Conservation (phyloP, 1,140 invertebrate species). For the Caenorhabditis elegans region WBcel235 BX284606.5:3334501-3335000, state of each 20-base stretch:
- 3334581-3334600: not conserved
- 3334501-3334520: slow-evolving; percentile 2
- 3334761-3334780: too few relatives aligned
- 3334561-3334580: slow-evolving; percentile 21
- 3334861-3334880: too few relatives aligned
- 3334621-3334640: not conserved
- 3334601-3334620: not conserved
- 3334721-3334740: not conserved
- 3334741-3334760: not conserved
- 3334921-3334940: not conserved
- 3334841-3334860: too few relatives aligned
- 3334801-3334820: too few relatives aligned
- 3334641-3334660: not conserved
- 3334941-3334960: too few relatives aligned
- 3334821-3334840: too few relatives aligned
- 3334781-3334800: not conserved
- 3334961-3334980: too few relatives aligned
- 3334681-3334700: not conserved
- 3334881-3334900: too few relatives aligned
- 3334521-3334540: not conserved
- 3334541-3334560: not conserved
- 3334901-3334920: too few relatives aligned
- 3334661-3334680: slow-evolving; percentile 15
- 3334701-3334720: not conserved
- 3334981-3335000: too few relatives aligned